These are phyloP conservation scores for Anadara kagoshimensis DNA, from an alignment of 1,140 invertebrate species.

Conservation along the genomic window DNA sequence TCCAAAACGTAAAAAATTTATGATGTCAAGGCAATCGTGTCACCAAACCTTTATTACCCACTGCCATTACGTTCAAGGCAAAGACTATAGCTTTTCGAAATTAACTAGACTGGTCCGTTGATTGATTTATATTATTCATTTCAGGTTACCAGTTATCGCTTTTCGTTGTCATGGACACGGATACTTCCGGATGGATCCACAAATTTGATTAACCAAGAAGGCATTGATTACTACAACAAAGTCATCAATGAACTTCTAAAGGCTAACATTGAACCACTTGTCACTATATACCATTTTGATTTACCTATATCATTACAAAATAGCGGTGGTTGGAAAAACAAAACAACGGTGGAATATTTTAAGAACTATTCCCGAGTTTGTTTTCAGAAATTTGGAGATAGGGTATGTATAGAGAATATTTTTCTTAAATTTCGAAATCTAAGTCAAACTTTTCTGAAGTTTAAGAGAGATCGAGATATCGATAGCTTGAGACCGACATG, in stretches of 20 bases:
- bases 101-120: slow-evolving; percentile 72
- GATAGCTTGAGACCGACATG: too few relatives aligned
- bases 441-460: neutral
- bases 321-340: slow-evolving; percentile 76
- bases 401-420: slow-evolving; percentile 39
- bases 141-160: slow-evolving; percentile 65
- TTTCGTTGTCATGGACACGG: slow-evolving; percentile 65
- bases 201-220: slow-evolving; percentile 48
- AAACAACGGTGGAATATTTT: slow-evolving; percentile 76
- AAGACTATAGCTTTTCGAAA: too few relatives aligned
- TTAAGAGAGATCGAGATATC: too few relatives aligned
- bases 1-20: too few relatives aligned
- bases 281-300: slow-evolving; percentile 72
- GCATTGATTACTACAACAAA: slow-evolving; percentile 66
- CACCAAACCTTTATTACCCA: too few relatives aligned
- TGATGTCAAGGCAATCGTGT: too few relatives aligned
- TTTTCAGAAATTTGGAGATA: slow-evolving; percentile 71
- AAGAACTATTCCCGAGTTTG: slow-evolving; percentile 72
- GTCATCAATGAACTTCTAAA: slow-evolving; percentile 59
- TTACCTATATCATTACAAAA: slow-evolving; percentile 71
- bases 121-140: neutral
- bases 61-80: too few relatives aligned
- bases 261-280: slow-evolving; percentile 13
- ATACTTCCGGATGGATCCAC: slow-evolving; percentile 53
- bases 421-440: neutral